Base-by-base conservation (phyloP, 2,888 invertebrate species). In the Leucoma salicis region DNA sequence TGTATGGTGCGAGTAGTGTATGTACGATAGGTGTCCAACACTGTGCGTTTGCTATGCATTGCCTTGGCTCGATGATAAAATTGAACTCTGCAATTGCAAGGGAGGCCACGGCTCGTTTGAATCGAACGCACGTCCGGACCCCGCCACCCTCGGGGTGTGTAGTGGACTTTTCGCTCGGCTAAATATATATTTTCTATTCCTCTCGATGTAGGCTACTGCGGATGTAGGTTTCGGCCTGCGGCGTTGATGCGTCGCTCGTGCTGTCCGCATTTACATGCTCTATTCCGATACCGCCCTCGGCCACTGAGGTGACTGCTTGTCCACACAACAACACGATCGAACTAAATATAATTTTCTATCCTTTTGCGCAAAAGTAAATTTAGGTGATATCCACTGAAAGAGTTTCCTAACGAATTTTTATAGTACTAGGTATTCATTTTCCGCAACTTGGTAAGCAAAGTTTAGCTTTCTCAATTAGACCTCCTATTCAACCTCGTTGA, bases 121-220 rank as follows among this genome's bases (percentile, higher is more conserved):
- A 87, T 82, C 88, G 87, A 85, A 83, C 85, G 85, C 89, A 87
- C 87, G 88, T 85, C 81, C 83, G 80, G 80, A 60, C 77, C 70
- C 72, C 70, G 61, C 79, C 79, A 69, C 78, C 81, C 76, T 61
- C 48, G 59, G 82, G 83, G 84, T 78, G 84, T 80, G 80, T 85
- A 88, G 86, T 87, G 88, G 89, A 87, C 88, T 87, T 86, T 85
- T 87, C 87, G 85, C 85, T 84, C 80, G 75, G 82, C 82, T 82
- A 85, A 79, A 82, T 86, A 83, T 85, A 87, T 86, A 88, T 84
- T 87, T 87, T 86, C 86, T 82, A 84, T 84, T 85, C 79, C 85
- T 83, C 83, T 82, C 82, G 73, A 79, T 73, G 77, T 78, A 74
- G 81, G 82, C 80, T 78, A 73, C 81, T 76, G 77, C 75, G 78